Percentiles rank a stretch among this genome's conserved stretches.
phyloP scores from a whole-genome alignment of 2,888 invertebrate species.

The Cybosia mesomella region DNA sequence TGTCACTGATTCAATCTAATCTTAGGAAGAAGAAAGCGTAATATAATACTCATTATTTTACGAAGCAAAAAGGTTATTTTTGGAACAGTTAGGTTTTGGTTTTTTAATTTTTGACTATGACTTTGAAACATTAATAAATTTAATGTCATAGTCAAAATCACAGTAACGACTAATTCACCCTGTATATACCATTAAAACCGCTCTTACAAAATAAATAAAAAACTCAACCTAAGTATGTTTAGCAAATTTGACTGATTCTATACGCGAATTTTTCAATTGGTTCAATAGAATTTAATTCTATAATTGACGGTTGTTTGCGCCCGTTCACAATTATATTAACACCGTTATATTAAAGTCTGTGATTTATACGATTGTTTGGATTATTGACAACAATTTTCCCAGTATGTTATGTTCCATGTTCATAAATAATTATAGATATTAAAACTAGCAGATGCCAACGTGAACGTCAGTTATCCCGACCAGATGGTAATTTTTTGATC shows the following conservation, averaged over 20 bases:
- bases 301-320: not conserved
- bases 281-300: not conserved
- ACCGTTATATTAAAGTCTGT: not conserved
- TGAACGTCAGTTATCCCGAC: no score
- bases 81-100: not conserved
- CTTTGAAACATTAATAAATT: no score
- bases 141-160: no score
- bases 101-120: no score
- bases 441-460: no score
- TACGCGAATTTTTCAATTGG: not conserved
- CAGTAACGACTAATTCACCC: no score
- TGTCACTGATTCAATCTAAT: constrained; percentile 15
- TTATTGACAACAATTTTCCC: not conserved
- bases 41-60: not conserved
- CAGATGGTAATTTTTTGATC: no score
- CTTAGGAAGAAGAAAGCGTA: not conserved
- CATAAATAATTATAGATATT: not conserved
- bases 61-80: not conserved
- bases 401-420: not conserved
- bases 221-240: no score
- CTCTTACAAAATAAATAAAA: no score
- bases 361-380: not conserved
- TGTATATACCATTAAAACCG: no score
- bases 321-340: not conserved
- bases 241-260: not conserved